A percentile compares a stretch with the other conserved stretches of the same genome.
These are phyloP conservation scores for Manis crassicaudata DNA, from an alignment of 2,797 vertebrate genomes.

Conservation along the genomic window DNA sequence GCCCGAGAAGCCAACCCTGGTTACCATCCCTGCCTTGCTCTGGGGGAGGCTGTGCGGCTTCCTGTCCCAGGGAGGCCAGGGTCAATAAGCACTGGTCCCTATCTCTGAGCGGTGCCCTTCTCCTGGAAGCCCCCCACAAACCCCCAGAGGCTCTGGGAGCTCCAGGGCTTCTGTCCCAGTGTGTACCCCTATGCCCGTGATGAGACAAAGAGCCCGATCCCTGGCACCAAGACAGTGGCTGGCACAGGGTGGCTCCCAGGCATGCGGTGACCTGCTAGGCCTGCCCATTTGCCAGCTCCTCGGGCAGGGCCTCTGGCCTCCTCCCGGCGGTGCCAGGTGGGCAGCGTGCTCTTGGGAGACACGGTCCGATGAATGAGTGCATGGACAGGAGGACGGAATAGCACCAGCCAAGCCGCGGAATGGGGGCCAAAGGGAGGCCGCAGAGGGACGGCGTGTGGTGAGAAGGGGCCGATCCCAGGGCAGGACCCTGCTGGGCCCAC, in stretches of 20 bases:
- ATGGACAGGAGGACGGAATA: neutral
- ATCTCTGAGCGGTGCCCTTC: neutral
- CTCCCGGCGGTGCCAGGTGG: neutral
- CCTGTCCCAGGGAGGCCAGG: neutral
- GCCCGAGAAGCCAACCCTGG: neutral
- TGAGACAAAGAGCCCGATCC: no score
- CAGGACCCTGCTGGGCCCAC: accelerated
- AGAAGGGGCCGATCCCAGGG: accelerated
- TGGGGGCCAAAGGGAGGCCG: accelerated
- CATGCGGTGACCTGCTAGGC: no score
- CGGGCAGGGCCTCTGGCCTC: accelerated
- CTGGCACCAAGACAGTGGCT: accelerated
- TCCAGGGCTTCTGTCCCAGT: accelerated
- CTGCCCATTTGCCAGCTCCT: no score
- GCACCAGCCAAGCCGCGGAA: accelerated
- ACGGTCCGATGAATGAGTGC: accelerated
- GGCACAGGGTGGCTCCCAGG: neutral
- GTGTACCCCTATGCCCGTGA: accelerated
- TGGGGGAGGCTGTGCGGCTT: neutral
- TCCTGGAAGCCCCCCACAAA: neutral
- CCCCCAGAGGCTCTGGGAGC: neutral
- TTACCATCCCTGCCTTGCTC: accelerated
- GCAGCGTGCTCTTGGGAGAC: neutral
- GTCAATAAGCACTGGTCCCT: accelerated
- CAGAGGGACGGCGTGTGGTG: accelerated